phyloP scores from a whole-genome alignment of 2,797 vertebrate genomes.

The Chromobotia macracanthus region DNA sequence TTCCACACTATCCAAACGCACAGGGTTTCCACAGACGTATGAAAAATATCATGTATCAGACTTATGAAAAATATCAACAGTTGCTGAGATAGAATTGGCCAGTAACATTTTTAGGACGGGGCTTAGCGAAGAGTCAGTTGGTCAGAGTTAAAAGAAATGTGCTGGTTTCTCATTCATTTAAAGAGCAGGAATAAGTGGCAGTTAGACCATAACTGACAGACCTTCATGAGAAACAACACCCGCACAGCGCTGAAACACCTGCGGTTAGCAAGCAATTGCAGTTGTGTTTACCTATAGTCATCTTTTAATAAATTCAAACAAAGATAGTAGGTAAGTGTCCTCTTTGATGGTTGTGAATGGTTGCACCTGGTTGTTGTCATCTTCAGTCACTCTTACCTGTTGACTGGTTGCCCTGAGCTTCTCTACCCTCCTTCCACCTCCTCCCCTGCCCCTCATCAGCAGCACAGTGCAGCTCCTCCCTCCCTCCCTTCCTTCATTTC shows the following conservation, averaged over 20 bases:
- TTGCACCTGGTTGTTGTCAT: constrained; percentile 83
- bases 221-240: too few relatives aligned
- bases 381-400: constrained; percentile 64
- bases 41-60: not conserved
- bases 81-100: not conserved
- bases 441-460: constrained; percentile 67
- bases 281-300: constrained; percentile 5
- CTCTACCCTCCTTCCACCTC: constrained; percentile 73
- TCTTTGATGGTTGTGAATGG: constrained; percentile 72
- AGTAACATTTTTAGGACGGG: not conserved
- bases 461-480: constrained; percentile 63
- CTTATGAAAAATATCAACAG: not conserved
- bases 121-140: constrained; percentile 16
- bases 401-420: constrained; percentile 57
- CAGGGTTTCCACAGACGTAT: not conserved
- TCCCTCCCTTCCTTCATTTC: constrained; percentile 62
- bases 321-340: constrained; percentile 50
- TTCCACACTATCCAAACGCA: too few relatives aligned
- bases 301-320: constrained; percentile 29
- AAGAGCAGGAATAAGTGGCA: not conserved
- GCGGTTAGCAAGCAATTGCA: not conserved
- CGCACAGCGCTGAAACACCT: not conserved
- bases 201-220: too few relatives aligned
- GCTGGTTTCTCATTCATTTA: not conserved
- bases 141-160: not conserved